Base-by-base conservation (phyloP, 1,140 invertebrate species). In the Bombus superbus region DNA sequence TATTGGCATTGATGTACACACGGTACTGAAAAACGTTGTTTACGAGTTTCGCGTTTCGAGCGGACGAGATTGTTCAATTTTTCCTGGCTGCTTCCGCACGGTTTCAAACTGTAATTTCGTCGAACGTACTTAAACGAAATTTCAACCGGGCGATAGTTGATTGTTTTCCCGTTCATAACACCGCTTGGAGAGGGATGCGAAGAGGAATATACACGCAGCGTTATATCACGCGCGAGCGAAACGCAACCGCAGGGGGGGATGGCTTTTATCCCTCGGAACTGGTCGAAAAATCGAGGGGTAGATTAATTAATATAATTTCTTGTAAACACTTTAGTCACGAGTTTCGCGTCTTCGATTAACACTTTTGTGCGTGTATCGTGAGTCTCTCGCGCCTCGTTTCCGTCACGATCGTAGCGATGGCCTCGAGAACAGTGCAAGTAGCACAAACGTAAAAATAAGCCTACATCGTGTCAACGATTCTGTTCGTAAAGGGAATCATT, bases 231-330 rank as follows among this genome's bases (percentile, higher is more conserved):
- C 59, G 59, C 6, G 25, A 28, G 57, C 25, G 57, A 59, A 59
- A 59, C 57, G 57, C 59, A 10, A 84, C 75, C 75, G 53, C 53
- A 79, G 57, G 76, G 59, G 57, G 76, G 59, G 38, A 71, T 32
- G n/a, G 53, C 57, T 81, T 38, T 57, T 57, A 76, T 87, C 73
- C 66, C 76, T 57, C 28, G 73, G 38, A 75, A 28, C 75, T 40
- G 47, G 28, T 62, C 81, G 81, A 91, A 90, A 86, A 81, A 59
- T 85, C 77, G 75, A 28, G 59, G 59, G 59, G 59, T n/a, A 1
- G 59, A 91, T 91, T 92, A 90, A 92, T 92, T 92, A 92, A 92
- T 92, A 86, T 85, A 91, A 85, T 89, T 87, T 78, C 32, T 62
- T 59, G 72, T 76, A 64, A 85, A 81, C 75, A 66, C 57, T 40